phyloP scores from a whole-genome alignment of 2,113 vertebrate species.

The Beaufortia kweichowensis region DNA sequence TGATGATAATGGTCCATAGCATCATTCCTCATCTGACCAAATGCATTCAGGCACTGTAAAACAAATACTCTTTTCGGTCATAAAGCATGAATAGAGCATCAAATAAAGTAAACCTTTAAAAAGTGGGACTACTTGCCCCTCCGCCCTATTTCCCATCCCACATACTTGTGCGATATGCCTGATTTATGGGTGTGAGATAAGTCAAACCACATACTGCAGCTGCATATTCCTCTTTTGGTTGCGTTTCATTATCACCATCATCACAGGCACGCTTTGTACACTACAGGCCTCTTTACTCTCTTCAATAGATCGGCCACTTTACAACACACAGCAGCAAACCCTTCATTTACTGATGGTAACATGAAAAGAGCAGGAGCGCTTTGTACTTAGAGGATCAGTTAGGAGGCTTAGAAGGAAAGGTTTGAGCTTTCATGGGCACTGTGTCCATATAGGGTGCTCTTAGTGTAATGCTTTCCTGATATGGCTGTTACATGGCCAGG shows the following conservation, averaged over 20 bases:
- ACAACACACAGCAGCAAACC: conserved; percentile 63
- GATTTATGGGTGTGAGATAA: neutral
- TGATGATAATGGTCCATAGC: conserved; percentile 53
- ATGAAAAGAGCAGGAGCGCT: conserved; percentile 78
- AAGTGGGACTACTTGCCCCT: no score
- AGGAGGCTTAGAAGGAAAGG: conserved; percentile 64
- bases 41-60: conserved; percentile 45
- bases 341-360: conserved; percentile 74
- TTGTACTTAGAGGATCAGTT: conserved; percentile 80
- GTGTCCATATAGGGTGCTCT: conserved; percentile 62
- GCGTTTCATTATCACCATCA: conserved; percentile 58
- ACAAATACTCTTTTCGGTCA: neutral
- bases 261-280: conserved; percentile 69
- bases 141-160: neutral
- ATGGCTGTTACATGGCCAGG: conserved; percentile 32
- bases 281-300: conserved; percentile 65
- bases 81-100: no score
- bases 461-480: conserved; percentile 38
- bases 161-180: neutral
- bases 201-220: conserved; percentile 4
- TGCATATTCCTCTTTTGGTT: conserved; percentile 67
- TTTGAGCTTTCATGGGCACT: conserved; percentile 71
- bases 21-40: conserved; percentile 59
- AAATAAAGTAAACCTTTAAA: no score
- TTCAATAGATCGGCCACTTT: conserved; percentile 73